Conservation (phyloP, 2,888 invertebrate species). For the Lamellibrachia satsuma region DNA sequence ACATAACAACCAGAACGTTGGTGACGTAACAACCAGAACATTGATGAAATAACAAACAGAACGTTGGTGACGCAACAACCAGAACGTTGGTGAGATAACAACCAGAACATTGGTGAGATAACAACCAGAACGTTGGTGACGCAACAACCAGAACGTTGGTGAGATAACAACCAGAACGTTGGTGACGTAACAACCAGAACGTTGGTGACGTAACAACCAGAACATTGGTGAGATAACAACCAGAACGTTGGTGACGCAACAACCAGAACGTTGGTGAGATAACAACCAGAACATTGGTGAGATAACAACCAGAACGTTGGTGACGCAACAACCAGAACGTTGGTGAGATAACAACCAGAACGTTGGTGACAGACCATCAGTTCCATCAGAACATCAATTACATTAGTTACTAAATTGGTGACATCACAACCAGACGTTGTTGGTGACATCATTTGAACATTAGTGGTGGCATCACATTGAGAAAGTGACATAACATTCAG, state of each 20-base stretch:
- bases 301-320: background rate
- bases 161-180: background rate
- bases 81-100: background rate
- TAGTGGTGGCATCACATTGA: background rate
- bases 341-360: background rate
- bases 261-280: background rate
- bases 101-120: background rate
- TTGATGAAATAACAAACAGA: background rate
- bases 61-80: background rate
- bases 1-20: background rate
- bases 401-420: background rate
- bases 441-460: background rate
- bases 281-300: background rate
- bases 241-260: background rate
- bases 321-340: background rate
- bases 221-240: background rate
- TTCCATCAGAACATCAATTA: too few species aligned
- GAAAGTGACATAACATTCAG: background rate
- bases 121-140: background rate
- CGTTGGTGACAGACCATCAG: background rate
- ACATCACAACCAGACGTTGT: background rate
- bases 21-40: background rate
- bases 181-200: background rate
- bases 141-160: background rate
- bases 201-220: too few species aligned